phyloP scores from a whole-genome alignment of 2,888 invertebrate species.

The Gymnoscelis rufifasciata region DNA sequence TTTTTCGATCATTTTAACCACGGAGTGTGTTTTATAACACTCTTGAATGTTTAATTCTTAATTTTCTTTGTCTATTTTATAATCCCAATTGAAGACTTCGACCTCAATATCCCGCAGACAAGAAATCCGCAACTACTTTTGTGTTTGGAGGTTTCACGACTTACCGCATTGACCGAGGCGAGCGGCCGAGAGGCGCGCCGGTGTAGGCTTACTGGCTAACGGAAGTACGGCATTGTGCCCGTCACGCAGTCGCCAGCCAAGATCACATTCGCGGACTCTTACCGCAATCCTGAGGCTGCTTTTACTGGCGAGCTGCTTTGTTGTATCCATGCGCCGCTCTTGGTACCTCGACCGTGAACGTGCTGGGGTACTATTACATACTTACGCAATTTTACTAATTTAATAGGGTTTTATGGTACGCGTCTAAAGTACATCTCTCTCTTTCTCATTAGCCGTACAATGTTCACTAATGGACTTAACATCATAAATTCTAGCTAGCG shows the following conservation, averaged over 20 bases:
- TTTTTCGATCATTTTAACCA: too few relatives aligned
- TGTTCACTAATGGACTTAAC: too few relatives aligned
- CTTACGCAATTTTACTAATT: too few relatives aligned
- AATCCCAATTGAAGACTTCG: background rate
- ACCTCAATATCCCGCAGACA: too few relatives aligned
- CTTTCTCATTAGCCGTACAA: too few relatives aligned
- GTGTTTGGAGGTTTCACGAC: conserved; percentile 5
- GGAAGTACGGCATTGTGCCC: conserved; percentile 50
- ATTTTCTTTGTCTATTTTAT: background rate
- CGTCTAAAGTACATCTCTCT: too few relatives aligned
- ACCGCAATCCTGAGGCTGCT: conserved; percentile 28
- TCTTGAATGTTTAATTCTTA: too few relatives aligned
- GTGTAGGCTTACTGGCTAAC: conserved; percentile 55
- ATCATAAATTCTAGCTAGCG: too few relatives aligned
- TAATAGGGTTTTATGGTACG: too few relatives aligned
- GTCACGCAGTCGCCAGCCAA: conserved; percentile 36
- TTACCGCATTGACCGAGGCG: conserved; percentile 15
- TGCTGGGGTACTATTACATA: too few relatives aligned
- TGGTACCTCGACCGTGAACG: conserved; percentile 15
- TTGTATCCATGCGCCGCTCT: conserved; percentile 11
- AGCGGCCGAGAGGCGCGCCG: conserved; percentile 28
- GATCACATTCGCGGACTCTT: conserved; percentile 31
- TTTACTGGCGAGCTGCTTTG: conserved; percentile 5
- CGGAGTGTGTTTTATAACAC: too few relatives aligned
- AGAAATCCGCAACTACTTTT: too few relatives aligned